Evolutionary conservation across 2,113 vertebrate genomes (phyloP), one percentile per base, ranked within the genome.

Genomic region (Zosterops lateralis): DNA sequence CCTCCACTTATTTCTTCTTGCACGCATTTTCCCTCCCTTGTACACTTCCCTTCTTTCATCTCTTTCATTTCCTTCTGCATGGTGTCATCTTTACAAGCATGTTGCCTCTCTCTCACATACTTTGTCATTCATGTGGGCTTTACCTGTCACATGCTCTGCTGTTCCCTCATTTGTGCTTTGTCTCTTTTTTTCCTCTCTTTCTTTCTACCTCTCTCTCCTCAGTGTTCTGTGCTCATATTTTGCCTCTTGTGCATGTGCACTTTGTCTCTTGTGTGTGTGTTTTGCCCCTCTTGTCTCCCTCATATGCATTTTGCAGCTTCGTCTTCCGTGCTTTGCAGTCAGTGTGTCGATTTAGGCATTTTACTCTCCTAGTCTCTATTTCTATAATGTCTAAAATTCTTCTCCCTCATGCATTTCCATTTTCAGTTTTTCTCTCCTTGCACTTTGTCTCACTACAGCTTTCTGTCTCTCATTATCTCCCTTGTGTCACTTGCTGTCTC

Each of bases 11-110:
- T 32, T 74, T 88, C 47, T 70, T 73, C 19, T 66, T 32, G 42
- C 25, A 32, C 0, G 0, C 14, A 9, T 31, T 86, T 84, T 12
- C 13, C 25, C n/a, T 40, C 21, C 22, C 18, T 56, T 71, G 17
- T 18, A 31, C 19, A 4, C 26, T 44, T 57, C 2, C 19, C 6
- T 9, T 20, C 32, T 73, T 13, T 22, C 0, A 0, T 60, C 16
- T 15, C 7, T 84, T 78, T 67, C 10, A 47, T 25, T 91, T 6
- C 2, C 7, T 47, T 2, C 1, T 87, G 32, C 56, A 12, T 44
- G 9, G n/a, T 82, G 50, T 54, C 17, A 29, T 60, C 45, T 32
- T 70, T 3, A 4, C 1, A 48, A 12, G 1, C n/a, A 14, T 4
- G 8, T 48, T 70, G 12, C 17, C 22, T 36, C 34, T 60, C 56